A percentile compares a stretch with the other conserved stretches of the same genome.
phyloP scores from a whole-genome alignment of 2,797 vertebrate genomes.

The Halcyon chelicuti region DNA sequence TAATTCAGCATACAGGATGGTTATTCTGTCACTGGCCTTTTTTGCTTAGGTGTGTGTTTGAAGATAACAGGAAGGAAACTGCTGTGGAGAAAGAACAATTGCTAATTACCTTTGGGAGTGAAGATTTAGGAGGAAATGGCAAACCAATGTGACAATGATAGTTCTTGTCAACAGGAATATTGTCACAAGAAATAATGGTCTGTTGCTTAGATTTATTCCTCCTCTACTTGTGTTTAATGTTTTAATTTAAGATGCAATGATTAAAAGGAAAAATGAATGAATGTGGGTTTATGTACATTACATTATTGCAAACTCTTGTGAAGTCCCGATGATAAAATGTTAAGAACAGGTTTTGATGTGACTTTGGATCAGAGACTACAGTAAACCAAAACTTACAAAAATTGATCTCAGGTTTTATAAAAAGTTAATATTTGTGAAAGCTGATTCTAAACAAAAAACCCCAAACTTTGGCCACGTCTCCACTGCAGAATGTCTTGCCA shows the following conservation, averaged over 20 bases:
- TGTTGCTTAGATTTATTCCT: background rate
- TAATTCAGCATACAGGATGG: background rate
- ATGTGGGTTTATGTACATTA: background rate
- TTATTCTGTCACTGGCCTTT: background rate
- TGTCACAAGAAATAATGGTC: background rate
- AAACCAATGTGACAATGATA: slow-evolving; percentile 55
- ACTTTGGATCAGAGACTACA: background rate
- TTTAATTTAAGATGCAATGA: background rate
- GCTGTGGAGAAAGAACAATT: background rate
- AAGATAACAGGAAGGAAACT: background rate
- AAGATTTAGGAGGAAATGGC: slow-evolving; percentile 85
- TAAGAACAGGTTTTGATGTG: background rate
- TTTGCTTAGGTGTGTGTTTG: background rate
- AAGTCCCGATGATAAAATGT: background rate
- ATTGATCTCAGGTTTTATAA: background rate
- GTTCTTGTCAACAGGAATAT: slow-evolving; percentile 3
- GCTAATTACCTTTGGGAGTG: slow-evolving; percentile 77
- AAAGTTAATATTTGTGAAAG: background rate
- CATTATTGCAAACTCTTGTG: background rate
- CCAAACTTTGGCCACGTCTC: slow-evolving; percentile 31
- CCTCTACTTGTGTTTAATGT: background rate
- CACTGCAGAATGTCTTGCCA: slow-evolving; percentile 10
- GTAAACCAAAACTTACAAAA: background rate
- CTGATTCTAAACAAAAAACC: slow-evolving; percentile 26
- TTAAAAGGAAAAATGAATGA: background rate